Evolutionary conservation across 2,888 invertebrate species (phyloP).

Genomic region (Melinopterus prodromus): DNA sequence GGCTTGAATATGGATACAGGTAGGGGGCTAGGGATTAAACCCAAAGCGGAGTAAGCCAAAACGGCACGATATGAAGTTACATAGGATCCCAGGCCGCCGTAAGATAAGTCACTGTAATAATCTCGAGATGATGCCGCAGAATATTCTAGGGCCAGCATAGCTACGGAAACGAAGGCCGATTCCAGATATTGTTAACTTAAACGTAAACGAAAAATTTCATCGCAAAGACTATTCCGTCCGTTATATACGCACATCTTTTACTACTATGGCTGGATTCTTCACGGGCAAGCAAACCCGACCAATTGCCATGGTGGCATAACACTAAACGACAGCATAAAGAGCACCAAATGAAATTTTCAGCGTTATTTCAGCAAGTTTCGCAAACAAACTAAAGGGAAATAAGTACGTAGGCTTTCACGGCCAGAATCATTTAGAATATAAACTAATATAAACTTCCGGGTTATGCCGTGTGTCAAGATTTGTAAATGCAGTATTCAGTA

Average conservation of each 20-base stretch:
- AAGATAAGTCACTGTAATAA: background rate
- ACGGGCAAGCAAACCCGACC: background rate
- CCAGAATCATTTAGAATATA: too few relatives aligned
- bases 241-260: constrained; percentile 17
- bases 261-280: background rate
- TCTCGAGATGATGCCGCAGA: background rate
- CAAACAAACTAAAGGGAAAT: constrained; percentile 7
- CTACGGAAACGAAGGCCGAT: background rate
- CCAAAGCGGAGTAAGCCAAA: background rate
- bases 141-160: too few relatives aligned
- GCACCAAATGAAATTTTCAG: constrained; percentile 15
- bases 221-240: background rate
- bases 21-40: background rate
- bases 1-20: background rate
- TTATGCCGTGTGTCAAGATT: too few relatives aligned
- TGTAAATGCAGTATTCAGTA: too few relatives aligned
- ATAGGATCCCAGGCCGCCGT: background rate
- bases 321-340: constrained; percentile 14
- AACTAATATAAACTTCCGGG: too few relatives aligned
- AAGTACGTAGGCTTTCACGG: too few relatives aligned
- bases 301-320: constrained; percentile 11
- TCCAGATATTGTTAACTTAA: background rate
- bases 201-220: too few relatives aligned
- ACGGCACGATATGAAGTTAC: background rate
- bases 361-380: background rate